Percentiles rank a stretch among this genome's conserved stretches.
Evolutionary conservation across 2,113 vertebrate genomes (phyloP).

Genomic region (Paedocypris sp.): DNA sequence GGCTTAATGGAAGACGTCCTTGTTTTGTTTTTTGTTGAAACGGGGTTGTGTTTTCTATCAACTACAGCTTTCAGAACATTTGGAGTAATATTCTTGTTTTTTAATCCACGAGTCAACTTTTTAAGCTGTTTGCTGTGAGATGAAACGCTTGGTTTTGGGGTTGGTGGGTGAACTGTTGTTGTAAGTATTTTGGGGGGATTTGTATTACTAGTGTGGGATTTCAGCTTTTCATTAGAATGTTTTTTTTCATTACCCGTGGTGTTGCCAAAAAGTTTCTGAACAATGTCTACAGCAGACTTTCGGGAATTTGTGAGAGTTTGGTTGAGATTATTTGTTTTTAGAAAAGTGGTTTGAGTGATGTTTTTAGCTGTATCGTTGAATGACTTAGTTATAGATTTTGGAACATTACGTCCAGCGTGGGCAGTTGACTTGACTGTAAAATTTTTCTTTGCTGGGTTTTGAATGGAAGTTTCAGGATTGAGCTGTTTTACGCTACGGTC

Average conservation of each 20-base stretch:
- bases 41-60: background rate
- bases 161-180: no score
- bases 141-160: no score
- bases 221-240: background rate
- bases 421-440: constrained; percentile 14
- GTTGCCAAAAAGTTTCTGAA: background rate
- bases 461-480: constrained; percentile 53
- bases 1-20: no score
- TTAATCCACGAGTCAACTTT: no score
- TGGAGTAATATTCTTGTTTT: no score
- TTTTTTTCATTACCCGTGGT: background rate
- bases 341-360: constrained; percentile 24
- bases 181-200: no score
- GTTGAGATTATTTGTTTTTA: constrained; percentile 40
- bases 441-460: constrained; percentile 40
- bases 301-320: constrained; percentile 27
- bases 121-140: no score
- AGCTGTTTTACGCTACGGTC: constrained; percentile 33
- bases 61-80: no score
- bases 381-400: constrained; percentile 49
- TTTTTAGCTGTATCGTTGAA: constrained; percentile 35
- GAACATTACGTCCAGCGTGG: constrained; percentile 38
- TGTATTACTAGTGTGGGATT: background rate
- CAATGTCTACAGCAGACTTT: constrained; percentile 23
- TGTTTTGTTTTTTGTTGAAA: constrained; percentile 26